Conservation (phyloP, 2,888 invertebrate genomes). For the Brachyptera risi region DNA sequence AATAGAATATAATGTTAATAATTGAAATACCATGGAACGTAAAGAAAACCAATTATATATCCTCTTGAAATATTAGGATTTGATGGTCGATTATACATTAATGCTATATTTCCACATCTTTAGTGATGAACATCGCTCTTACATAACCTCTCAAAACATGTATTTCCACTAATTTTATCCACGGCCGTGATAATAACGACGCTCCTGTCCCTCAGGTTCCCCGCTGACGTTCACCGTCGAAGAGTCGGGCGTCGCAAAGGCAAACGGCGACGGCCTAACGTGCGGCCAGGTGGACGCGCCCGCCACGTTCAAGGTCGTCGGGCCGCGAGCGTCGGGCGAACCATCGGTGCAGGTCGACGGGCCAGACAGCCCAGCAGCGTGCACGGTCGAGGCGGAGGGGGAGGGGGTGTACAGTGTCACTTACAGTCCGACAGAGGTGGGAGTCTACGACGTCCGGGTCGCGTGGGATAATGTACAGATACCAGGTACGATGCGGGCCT, state of each 20-base stretch:
- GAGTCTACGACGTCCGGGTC: constrained; percentile 84
- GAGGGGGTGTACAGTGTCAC: constrained; percentile 80
- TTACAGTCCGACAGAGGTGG: constrained; percentile 85
- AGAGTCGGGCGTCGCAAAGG: constrained; percentile 55
- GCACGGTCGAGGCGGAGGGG: constrained; percentile 46
- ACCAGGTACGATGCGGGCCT: constrained; percentile 43
- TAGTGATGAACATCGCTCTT: too few relatives aligned
- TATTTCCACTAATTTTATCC: too few relatives aligned
- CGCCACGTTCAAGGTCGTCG: constrained; percentile 51
- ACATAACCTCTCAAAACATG: too few relatives aligned
- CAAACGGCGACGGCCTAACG: constrained; percentile 56
- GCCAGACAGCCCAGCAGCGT: constrained; percentile 56
- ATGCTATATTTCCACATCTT: too few relatives aligned
- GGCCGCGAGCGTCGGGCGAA: constrained; percentile 40
- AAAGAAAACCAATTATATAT: too few relatives aligned
- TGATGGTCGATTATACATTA: too few relatives aligned
- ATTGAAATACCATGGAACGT: too few relatives aligned
- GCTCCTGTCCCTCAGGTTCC: constrained; percentile 40
- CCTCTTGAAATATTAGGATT: too few relatives aligned
- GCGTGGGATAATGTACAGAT: constrained; percentile 55
- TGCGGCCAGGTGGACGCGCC: constrained; percentile 50
- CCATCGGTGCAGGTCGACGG: constrained; percentile 51
- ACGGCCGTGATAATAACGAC: too few relatives aligned
- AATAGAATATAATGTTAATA: too few relatives aligned
- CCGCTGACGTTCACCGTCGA: constrained; percentile 55